These are phyloP conservation scores for Spodoptera frugiperda DNA, from an alignment of 1,140 invertebrate genomes.

Conservation along the genomic window DNA sequence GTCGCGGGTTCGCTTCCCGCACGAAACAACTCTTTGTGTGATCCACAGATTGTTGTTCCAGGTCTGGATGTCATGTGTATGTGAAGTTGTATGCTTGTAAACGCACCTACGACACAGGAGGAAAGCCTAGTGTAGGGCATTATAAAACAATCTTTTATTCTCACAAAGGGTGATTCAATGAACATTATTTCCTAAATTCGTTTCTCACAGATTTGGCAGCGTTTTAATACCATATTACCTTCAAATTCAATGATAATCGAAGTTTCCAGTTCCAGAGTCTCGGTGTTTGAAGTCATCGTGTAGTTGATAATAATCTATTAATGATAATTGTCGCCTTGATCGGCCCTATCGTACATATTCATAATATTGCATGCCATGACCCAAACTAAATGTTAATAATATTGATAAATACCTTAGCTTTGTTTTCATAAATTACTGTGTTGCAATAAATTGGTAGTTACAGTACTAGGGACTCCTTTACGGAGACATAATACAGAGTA, in stretches of 20 bases:
- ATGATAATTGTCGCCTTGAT: constrained; percentile 42
- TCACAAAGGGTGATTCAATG: no score
- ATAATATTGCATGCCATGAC: constrained; percentile 16
- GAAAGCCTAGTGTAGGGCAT: no score
- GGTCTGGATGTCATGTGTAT: no score
- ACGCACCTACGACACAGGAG: no score
- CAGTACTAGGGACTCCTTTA: no score
- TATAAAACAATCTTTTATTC: no score
- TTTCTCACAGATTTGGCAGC: background rate
- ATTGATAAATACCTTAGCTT: background rate
- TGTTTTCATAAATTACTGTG: background rate
- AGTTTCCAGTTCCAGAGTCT: constrained; percentile 7
- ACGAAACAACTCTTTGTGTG: no score
- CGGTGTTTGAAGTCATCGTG: background rate
- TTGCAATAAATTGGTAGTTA: background rate
- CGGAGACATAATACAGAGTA: no score
- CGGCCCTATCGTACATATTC: constrained; percentile 25
- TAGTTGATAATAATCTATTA: constrained; percentile 11
- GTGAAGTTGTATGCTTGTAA: no score
- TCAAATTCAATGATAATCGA: background rate
- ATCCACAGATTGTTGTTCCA: no score
- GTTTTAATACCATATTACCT: background rate
- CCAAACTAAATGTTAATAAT: background rate
- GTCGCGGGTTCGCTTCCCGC: no score
- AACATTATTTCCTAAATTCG: background rate